These are phyloP conservation scores for Parazoanthus atlanticus DNA, from an alignment of 92 coral and sea anemone species.

Conservation along the genomic window DNA sequence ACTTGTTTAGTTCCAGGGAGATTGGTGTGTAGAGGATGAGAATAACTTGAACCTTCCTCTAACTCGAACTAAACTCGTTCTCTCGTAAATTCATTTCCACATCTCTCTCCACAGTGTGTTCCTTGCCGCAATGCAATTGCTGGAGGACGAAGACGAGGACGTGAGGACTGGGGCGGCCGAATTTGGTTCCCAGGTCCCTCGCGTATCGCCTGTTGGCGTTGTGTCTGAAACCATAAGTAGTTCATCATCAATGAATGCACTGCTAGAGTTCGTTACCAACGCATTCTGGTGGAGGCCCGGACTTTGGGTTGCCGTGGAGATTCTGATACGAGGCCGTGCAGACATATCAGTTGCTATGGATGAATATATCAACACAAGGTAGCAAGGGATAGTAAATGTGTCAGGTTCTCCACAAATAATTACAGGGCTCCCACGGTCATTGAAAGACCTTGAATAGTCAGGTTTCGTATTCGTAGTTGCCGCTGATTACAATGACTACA, in stretches of 20 bases:
- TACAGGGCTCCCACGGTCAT: background rate
- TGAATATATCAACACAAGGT: conserved; percentile 60
- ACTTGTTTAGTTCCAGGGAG: too few relatives aligned
- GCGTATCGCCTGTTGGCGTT: conserved; percentile 23
- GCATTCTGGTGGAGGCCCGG: conserved; percentile 55
- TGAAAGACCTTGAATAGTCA: background rate
- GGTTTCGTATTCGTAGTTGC: too few relatives aligned
- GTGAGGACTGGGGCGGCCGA: conserved; percentile 64
- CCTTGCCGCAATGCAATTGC: conserved; percentile 49
- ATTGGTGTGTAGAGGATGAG: too few relatives aligned
- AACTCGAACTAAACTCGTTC: too few relatives aligned
- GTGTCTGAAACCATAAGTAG: conserved; percentile 44
- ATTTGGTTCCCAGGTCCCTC: conserved; percentile 60
- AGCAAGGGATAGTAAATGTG: background rate
- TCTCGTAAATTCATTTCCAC: too few relatives aligned
- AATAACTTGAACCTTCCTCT: too few relatives aligned
- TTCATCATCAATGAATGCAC: conserved; percentile 56
- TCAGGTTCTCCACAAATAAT: too few relatives aligned
- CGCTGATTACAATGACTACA: too few relatives aligned
- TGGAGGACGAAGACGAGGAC: conserved; percentile 77
- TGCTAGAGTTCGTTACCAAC: conserved; percentile 56
- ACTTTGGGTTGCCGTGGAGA: conserved; percentile 73
- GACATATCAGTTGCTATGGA: conserved; percentile 45
- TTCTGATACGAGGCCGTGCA: conserved; percentile 50
- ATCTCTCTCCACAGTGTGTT: conserved; percentile 46